Evolutionary conservation across 2,888 invertebrate species (phyloP).

Genomic region (Orchesellides sinensis): DNA sequence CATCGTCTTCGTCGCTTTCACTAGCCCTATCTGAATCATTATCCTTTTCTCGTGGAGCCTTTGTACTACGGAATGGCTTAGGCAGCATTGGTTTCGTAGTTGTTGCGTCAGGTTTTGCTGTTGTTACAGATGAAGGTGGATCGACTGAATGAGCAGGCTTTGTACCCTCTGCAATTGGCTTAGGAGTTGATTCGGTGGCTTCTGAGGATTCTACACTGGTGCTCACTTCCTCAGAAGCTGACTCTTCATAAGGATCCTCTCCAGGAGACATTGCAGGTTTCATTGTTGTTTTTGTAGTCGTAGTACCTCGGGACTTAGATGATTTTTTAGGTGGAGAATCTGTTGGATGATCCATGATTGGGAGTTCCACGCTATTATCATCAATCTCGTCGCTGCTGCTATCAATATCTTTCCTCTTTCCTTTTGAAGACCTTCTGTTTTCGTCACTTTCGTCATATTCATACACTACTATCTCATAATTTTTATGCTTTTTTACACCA

Average conservation of each 20-base stretch:
- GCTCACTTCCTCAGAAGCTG: constrained; percentile 40
- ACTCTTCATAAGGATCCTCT: constrained; percentile 10
- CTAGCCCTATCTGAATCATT: constrained; percentile 19
- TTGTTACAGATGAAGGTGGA: not conserved
- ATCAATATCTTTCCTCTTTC: not conserved
- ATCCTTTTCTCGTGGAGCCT: not conserved
- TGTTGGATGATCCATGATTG: constrained; percentile 45
- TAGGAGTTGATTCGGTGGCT: not conserved
- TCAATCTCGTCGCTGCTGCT: constrained; percentile 17
- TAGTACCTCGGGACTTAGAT: not conserved
- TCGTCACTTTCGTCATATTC: constrained; percentile 65
- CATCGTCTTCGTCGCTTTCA: constrained; percentile 9
- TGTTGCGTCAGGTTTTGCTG: not conserved
- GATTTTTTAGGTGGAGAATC: not conserved
- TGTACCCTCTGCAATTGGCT: not conserved
- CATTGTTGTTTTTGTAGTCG: constrained; percentile 33
- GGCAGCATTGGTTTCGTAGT: constrained; percentile 42
- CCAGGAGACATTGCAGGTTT: too few relatives aligned
- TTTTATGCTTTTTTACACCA: constrained; percentile 70
- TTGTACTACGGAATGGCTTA: constrained; percentile 48
- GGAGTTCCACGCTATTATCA: constrained; percentile 50
- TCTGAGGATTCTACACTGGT: constrained; percentile 14
- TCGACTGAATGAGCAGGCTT: not conserved
- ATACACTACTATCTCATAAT: constrained; percentile 70
- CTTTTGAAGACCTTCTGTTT: not conserved